A percentile compares a stretch with the other conserved stretches of the same genome.
phyloP scores from a whole-genome alignment of 2,113 vertebrate genomes.

The Neofelis nebulosa region DNA sequence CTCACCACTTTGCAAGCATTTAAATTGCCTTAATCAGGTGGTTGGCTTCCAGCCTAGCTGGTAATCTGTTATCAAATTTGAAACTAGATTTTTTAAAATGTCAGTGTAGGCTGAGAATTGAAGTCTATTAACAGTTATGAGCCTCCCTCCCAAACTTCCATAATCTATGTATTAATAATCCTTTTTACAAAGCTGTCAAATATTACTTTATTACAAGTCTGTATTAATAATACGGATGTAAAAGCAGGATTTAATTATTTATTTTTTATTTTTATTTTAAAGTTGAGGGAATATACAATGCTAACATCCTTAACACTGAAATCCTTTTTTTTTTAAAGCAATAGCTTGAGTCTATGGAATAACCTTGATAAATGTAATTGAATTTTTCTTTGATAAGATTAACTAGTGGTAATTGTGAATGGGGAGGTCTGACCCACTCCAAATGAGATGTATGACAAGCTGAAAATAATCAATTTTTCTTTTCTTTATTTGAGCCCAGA shows the following conservation, averaged over 20 bases:
- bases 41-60: constrained; percentile 91
- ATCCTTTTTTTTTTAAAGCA: constrained; percentile 82
- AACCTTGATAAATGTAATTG: constrained; percentile 99
- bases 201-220: constrained; percentile 89
- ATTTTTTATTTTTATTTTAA: constrained; percentile 78
- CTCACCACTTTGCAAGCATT: constrained; percentile 98
- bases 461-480: constrained; percentile 89
- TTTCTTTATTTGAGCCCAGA: constrained; percentile 66
- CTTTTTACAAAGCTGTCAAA: constrained; percentile 91
- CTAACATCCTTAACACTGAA: constrained; percentile 85
- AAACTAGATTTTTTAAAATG: constrained; percentile 98
- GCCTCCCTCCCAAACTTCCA: constrained; percentile 91
- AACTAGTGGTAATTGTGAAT: constrained; percentile 94
- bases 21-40: constrained; percentile 98
- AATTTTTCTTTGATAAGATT: constrained; percentile 98
- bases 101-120: constrained; percentile 94
- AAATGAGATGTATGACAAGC: constrained; percentile 91
- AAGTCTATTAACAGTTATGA: constrained; percentile 95
- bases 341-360: constrained; percentile 91
- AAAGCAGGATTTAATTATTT: constrained; percentile 89
- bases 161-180: constrained; percentile 93
- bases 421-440: constrained; percentile 88
- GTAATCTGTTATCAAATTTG: constrained; percentile 97
- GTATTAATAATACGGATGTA: constrained; percentile 84
- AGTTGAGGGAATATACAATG: constrained; percentile 76